Conservation (phyloP, 2,113 vertebrate species). For the Petrocephalus microphthalmus region DNA sequence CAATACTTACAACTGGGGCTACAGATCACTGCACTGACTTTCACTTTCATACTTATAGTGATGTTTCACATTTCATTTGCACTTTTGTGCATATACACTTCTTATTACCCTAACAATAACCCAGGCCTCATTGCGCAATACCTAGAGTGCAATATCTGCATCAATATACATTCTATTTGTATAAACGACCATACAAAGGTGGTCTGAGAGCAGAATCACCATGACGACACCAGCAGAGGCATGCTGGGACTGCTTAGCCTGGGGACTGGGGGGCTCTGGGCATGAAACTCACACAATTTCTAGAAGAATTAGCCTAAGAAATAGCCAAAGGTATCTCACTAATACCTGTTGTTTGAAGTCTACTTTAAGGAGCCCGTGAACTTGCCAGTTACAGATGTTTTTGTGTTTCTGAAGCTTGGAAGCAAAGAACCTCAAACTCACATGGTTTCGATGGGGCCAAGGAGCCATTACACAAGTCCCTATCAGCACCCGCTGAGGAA, state of each 20-base stretch:
- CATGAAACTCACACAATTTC: neutral
- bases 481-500: neutral
- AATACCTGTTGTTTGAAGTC: neutral
- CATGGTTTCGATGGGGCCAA: neutral
- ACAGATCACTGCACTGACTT: no score
- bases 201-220: constrained; percentile 37
- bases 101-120: no score
- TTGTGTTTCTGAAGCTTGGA: neutral
- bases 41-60: no score
- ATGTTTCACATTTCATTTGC: no score
- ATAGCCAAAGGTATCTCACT: neutral
- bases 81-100: no score
- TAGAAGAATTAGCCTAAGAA: neutral
- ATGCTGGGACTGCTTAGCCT: constrained; percentile 41
- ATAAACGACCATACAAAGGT: neutral
- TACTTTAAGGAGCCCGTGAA: neutral
- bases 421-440: neutral
- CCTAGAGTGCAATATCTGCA: no score
- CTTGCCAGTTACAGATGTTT: neutral
- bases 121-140: neutral
- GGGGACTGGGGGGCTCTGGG: constrained; percentile 33
- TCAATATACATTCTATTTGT: neutral
- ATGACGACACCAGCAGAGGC: constrained; percentile 48
- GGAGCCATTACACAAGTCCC: neutral
- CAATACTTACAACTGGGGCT: no score